phyloP scores from a whole-genome alignment of 2,888 invertebrate genomes.

The Mechanitis messenoides region DNA sequence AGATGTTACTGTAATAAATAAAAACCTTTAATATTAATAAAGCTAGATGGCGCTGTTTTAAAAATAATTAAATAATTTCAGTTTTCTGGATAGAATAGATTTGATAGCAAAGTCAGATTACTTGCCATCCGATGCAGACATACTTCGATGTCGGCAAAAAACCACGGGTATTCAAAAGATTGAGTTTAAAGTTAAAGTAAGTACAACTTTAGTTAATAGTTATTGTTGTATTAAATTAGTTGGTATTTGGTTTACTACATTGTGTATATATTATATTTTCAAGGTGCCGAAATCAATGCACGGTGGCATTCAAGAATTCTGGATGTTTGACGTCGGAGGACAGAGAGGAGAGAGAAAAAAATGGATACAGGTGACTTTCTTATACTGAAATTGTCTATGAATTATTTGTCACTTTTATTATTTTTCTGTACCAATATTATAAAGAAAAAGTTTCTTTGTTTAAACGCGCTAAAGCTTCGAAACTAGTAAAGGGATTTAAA shows the following conservation, averaged over 20 bases:
- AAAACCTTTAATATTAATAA: not conserved
- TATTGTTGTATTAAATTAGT: not conserved
- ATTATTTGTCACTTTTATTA: not conserved
- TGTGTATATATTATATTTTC: not conserved
- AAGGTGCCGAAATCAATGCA: slow-evolving; percentile 81
- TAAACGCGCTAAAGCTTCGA: no score
- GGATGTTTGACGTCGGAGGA: slow-evolving; percentile 91
- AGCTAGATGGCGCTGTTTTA: slow-evolving; percentile 9
- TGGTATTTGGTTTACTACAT: not conserved
- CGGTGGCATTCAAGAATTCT: slow-evolving; percentile 82
- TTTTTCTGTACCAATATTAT: no score
- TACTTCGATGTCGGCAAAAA: slow-evolving; percentile 84
- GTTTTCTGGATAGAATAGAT: slow-evolving; percentile 84
- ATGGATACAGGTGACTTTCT: slow-evolving; percentile 81
- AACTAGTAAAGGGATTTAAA: no score
- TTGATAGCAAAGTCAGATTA: slow-evolving; percentile 80
- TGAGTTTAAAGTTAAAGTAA: slow-evolving; percentile 81
- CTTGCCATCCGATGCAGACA: slow-evolving; percentile 85
- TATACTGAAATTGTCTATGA: not conserved
- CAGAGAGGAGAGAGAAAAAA: slow-evolving; percentile 88
- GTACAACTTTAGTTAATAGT: not conserved
- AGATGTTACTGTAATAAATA: not conserved
- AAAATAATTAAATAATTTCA: slow-evolving; percentile 48
- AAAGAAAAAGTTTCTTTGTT: no score
- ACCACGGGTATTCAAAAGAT: slow-evolving; percentile 86